phyloP scores from a whole-genome alignment of 2,888 invertebrate genomes.

The Trachelus tabidus region DNA sequence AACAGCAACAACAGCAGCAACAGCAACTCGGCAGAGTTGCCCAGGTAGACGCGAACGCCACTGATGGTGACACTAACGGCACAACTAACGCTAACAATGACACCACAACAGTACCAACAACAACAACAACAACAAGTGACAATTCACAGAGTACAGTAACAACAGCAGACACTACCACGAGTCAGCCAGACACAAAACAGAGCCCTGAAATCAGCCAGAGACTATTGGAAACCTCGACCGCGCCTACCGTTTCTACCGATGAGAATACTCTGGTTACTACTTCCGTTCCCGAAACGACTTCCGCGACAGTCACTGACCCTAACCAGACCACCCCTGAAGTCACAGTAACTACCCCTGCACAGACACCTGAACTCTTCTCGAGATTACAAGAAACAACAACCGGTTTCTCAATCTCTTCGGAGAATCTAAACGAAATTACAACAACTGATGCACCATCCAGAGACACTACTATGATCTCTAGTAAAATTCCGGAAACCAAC shows the following conservation, averaged over 20 bases:
- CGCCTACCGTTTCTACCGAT: slow-evolving; percentile 1
- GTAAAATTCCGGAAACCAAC: background rate
- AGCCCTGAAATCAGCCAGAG: slow-evolving; percentile 21
- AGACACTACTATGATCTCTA: background rate
- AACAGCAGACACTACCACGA: slow-evolving; percentile 41
- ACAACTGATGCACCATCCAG: background rate
- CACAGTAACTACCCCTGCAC: background rate
- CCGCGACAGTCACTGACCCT: slow-evolving; percentile 19
- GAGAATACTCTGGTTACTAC: slow-evolving; percentile 15
- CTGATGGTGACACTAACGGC: slow-evolving; percentile 46
- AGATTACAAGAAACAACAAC: background rate
- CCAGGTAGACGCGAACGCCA: slow-evolving; percentile 55
- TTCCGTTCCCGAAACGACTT: slow-evolving; percentile 4
- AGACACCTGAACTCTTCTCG: background rate
- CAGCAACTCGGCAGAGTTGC: slow-evolving; percentile 51
- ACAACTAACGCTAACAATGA: slow-evolving; percentile 63
- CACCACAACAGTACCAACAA: slow-evolving; percentile 43
- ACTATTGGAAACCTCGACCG: background rate
- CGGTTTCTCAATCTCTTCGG: background rate
- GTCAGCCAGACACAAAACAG: slow-evolving; percentile 37
- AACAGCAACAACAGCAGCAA: slow-evolving; percentile 41
- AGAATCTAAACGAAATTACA: background rate
- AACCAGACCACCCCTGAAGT: slow-evolving; percentile 13
- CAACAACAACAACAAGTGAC: slow-evolving; percentile 37
- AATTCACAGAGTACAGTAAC: slow-evolving; percentile 38